Evolutionary conservation across 2,113 vertebrate genomes (phyloP).

Genomic region (Leuciscus idus): DNA sequence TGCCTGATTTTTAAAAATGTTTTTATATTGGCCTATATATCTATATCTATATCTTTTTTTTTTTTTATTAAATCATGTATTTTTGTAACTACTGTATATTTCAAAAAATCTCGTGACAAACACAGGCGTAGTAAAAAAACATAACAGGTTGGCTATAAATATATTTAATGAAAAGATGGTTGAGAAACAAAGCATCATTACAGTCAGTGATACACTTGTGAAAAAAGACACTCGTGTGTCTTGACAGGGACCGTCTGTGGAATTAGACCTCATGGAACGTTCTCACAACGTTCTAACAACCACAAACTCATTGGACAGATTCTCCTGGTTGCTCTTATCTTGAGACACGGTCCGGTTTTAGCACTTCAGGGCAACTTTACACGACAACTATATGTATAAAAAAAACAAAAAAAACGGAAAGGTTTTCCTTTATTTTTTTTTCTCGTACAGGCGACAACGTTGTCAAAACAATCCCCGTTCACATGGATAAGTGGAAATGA

Average conservation of each 20-base stretch:
- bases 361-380: too few species aligned
- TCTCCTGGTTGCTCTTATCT: background rate
- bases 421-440: too few species aligned
- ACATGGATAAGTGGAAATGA: too few species aligned
- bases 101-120: background rate
- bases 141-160: constrained; percentile 27
- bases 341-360: background rate
- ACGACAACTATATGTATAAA: too few species aligned
- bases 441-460: too few species aligned
- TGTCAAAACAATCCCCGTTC: too few species aligned
- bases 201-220: constrained; percentile 26
- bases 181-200: constrained; percentile 47
- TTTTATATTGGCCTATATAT: background rate
- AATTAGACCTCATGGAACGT: constrained; percentile 2
- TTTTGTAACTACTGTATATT: too few species aligned
- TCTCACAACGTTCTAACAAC: background rate
- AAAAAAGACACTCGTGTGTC: constrained; percentile 8
- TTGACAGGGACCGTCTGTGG: background rate
- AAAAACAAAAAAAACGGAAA: too few species aligned
- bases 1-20: too few species aligned
- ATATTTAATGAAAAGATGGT: constrained; percentile 52
- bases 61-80: background rate
- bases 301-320: background rate
- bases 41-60: background rate
- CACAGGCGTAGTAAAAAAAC: background rate